These are phyloP conservation scores for Masnerella sp. DNA, from an alignment of 2,888 invertebrate species.

Conservation along the genomic window DNA sequence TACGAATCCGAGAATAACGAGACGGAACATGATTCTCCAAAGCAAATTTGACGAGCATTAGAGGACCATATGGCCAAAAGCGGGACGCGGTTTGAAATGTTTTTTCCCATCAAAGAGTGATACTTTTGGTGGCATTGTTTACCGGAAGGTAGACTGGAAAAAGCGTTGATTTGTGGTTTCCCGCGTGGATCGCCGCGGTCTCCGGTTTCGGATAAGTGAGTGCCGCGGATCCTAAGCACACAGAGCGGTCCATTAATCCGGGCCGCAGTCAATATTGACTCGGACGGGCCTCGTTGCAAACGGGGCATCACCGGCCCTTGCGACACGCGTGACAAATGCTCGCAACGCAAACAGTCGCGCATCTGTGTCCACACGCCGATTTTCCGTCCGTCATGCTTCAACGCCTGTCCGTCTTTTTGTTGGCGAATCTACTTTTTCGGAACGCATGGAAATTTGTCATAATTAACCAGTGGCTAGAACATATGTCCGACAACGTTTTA, in stretches of 20 bases:
- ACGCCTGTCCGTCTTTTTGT: conserved; percentile 26
- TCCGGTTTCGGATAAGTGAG: conserved; percentile 58
- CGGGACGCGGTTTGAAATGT: conserved; percentile 1
- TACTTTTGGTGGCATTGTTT: conserved; percentile 41
- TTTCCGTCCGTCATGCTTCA: conserved; percentile 47
- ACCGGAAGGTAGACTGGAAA: conserved; percentile 21
- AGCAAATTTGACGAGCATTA: no score
- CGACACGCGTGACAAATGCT: conserved; percentile 78
- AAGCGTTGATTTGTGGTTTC: conserved; percentile 51
- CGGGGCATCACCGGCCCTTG: conserved; percentile 75
- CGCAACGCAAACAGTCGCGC: conserved; percentile 74
- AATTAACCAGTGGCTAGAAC: no score
- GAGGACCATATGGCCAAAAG: conserved; percentile 15
- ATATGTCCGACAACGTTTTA: no score
- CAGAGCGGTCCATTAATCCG: conserved; percentile 76
- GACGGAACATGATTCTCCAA: no score
- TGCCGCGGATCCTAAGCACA: conserved; percentile 58
- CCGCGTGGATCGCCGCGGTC: conserved; percentile 44
- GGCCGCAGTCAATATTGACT: conserved; percentile 76
- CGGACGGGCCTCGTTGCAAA: conserved; percentile 76
- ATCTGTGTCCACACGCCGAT: conserved; percentile 74
- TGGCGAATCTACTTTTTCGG: no score
- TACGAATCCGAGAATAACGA: no score
- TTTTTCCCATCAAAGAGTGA: conserved; percentile 48
- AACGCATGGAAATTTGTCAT: no score